Evolutionary conservation across 2,888 invertebrate species (phyloP).

Genomic region (Cyrtodaria siliqua): DNA sequence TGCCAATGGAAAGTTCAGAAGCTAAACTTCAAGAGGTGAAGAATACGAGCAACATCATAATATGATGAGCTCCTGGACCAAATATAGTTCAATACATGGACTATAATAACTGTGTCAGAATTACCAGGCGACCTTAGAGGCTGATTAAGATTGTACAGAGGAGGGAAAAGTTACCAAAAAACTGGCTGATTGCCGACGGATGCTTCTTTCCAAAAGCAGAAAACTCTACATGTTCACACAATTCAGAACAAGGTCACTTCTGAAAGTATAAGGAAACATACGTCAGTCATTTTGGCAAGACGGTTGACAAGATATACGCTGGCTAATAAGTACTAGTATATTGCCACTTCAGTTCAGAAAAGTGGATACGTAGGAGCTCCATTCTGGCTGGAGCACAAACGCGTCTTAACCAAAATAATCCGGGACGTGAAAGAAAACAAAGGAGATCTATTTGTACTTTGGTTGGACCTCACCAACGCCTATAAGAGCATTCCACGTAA

Average conservation of each 20-base stretch:
- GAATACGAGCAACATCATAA: too few relatives aligned
- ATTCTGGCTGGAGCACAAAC: neutral
- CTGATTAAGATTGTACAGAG: constrained; percentile 3
- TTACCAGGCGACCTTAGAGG: neutral
- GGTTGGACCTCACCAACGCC: neutral
- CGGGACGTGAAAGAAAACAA: neutral
- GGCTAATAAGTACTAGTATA: neutral
- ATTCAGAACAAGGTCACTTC: neutral
- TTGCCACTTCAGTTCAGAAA: too few relatives aligned
- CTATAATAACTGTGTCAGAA: neutral
- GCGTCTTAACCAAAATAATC: neutral
- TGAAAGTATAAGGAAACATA: neutral
- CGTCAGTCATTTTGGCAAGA: neutral
- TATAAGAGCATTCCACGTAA: neutral
- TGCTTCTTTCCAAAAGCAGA: neutral
- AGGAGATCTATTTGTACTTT: neutral
- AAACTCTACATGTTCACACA: neutral
- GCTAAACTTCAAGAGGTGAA: too few relatives aligned
- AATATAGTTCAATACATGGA: neutral
- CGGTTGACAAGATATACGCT: neutral
- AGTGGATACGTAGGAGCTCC: neutral
- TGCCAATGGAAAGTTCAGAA: too few relatives aligned
- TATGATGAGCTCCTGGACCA: neutral
- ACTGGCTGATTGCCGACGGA: neutral
- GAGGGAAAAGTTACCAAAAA: neutral